phyloP scores from a whole-genome alignment of 2,113 vertebrate genomes.

The Sphaerodactylus townsendi region DNA sequence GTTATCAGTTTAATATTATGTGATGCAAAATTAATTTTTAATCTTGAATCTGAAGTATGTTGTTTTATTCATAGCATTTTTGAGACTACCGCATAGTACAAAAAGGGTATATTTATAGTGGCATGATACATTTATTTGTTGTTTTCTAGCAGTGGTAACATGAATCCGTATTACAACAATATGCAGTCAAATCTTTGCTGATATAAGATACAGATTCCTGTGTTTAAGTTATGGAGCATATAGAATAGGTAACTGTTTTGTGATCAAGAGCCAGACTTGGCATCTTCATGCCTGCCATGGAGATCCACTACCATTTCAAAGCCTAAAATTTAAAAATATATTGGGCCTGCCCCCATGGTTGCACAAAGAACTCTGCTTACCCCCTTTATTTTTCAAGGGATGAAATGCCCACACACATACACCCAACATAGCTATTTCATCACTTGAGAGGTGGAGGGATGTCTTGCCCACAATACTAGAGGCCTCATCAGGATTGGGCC shows the following conservation, averaged over 20 bases:
- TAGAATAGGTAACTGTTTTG: neutral
- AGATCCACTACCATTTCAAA: too few species aligned
- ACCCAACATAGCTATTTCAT: too few species aligned
- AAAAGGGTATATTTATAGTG: neutral
- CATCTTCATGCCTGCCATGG: too few species aligned
- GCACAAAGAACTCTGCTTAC: too few species aligned
- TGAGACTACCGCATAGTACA: neutral
- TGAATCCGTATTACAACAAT: constrained; percentile 3
- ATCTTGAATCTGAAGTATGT: neutral
- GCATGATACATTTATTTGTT: neutral
- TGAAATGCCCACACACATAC: too few species aligned
- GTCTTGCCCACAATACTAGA: too few species aligned
- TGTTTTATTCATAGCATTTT: constrained; percentile 1
- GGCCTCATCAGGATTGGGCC: too few species aligned
- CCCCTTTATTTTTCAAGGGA: too few species aligned
- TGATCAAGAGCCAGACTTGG: too few species aligned
- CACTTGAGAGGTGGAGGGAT: too few species aligned
- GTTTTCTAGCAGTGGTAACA: neutral
- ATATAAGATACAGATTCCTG: neutral
- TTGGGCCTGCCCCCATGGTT: too few species aligned
- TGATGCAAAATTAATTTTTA: neutral
- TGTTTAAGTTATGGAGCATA: neutral
- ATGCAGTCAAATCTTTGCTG: constrained; percentile 12
- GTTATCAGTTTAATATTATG: neutral
- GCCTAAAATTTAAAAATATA: too few species aligned